phyloP scores from a whole-genome alignment of 2,888 invertebrate species.

The Imbricaverruca yamaguchii region DNA sequence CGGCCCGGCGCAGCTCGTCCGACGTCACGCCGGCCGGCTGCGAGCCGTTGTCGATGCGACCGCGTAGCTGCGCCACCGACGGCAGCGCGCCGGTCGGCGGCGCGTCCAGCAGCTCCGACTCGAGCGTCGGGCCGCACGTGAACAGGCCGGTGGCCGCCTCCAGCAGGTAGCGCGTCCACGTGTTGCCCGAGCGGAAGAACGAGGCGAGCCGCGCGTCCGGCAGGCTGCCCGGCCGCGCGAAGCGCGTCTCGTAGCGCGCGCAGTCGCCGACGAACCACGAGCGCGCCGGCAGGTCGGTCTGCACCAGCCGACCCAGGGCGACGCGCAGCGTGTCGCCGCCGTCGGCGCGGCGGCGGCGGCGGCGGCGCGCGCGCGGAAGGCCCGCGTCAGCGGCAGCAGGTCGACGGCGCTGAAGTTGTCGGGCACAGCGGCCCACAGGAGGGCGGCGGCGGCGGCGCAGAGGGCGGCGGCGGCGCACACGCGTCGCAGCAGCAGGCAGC shows the following conservation, averaged over 20 bases:
- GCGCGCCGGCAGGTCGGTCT: not conserved
- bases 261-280: constrained; percentile 3
- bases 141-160: constrained; percentile 6
- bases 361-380: no score
- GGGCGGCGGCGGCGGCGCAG: not conserved
- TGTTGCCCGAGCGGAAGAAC: constrained; percentile 8
- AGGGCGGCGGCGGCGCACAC: not conserved
- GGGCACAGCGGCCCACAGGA: not conserved
- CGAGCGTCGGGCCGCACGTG: not conserved
- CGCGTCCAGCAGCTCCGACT: not conserved
- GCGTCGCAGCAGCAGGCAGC: not conserved
- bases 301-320: not conserved
- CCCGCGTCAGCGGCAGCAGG: no score
- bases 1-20: not conserved
- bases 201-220: not conserved
- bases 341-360: not conserved
- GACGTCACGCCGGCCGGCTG: not conserved
- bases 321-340: not conserved
- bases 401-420: no score
- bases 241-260: not conserved
- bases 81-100: not conserved
- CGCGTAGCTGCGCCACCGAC: not conserved
- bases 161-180: constrained; percentile 9
- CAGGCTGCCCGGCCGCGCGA: not conserved
- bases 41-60: not conserved